Evolutionary conservation across 1,140 invertebrate genomes (phyloP).

Genomic region (Cyphomyrmex costatus): DNA sequence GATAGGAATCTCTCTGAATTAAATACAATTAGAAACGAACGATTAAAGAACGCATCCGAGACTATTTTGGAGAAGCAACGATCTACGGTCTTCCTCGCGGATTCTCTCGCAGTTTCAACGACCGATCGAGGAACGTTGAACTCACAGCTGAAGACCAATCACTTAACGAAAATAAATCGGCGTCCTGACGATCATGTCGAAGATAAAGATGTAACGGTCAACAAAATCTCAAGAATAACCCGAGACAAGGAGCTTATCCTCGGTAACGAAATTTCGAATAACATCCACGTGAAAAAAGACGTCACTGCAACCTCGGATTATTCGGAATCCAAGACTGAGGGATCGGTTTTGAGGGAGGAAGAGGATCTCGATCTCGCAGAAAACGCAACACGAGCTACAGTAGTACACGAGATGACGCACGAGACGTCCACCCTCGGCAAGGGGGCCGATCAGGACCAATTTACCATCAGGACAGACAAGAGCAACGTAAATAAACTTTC

Average conservation of each 20-base stretch:
- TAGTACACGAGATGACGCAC: too few relatives aligned
- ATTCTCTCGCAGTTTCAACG: not conserved
- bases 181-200: not conserved
- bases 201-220: not conserved
- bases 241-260: constrained; percentile 1
- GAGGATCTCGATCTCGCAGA: not conserved
- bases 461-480: constrained; percentile 3
- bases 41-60: not conserved
- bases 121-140: not conserved
- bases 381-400: not conserved
- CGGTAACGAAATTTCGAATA: not conserved
- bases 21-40: not conserved
- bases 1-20: not conserved
- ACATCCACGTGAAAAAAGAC: too few relatives aligned
- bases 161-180: not conserved
- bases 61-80: not conserved
- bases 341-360: not conserved
- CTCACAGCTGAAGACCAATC: not conserved
- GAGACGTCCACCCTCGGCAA: not conserved
- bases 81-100: not conserved
- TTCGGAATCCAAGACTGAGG: not conserved
- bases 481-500: constrained; percentile 62
- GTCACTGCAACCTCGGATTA: not conserved
- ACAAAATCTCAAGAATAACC: not conserved
- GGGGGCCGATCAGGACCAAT: not conserved